Percentiles rank a stretch among this genome's conserved stretches.
Evolutionary conservation across 2,113 vertebrate species (phyloP).

Genomic region (rat (Rattus norvegicus)): GRCr8 NC_086020.1:192603001-192603500

Average conservation of each 20-base stretch:
- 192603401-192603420: neutral
- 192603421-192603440: neutral
- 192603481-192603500: neutral
- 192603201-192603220: neutral
- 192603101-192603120: neutral
- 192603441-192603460: neutral
- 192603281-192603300: neutral
- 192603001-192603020: too few species aligned
- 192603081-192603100: neutral
- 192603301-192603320: neutral
- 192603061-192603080: rapidly evolving
- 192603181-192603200: neutral
- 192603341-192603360: neutral
- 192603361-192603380: neutral
- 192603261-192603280: conserved; percentile 15
- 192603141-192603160: too few species aligned
- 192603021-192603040: rapidly evolving
- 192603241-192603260: neutral
- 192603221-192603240: neutral
- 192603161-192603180: neutral
- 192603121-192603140: neutral
- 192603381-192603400: neutral
- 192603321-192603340: neutral
- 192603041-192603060: neutral
- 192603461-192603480: neutral